phyloP scores from a whole-genome alignment of 2,888 invertebrate species.

The Doris montereyensis region DNA sequence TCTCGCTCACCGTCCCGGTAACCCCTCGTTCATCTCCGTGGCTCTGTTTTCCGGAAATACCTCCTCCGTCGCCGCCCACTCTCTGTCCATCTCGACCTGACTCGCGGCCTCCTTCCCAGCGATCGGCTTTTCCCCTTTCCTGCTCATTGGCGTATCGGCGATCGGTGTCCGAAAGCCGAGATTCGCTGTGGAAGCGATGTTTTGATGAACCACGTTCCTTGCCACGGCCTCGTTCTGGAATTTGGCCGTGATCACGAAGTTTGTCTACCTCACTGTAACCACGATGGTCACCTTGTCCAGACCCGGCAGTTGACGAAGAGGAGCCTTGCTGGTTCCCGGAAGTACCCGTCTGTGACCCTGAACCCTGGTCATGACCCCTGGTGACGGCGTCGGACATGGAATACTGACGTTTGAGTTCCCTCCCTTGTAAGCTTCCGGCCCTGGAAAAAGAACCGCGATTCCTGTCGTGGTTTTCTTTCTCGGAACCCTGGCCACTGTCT shows the following conservation, averaged over 20 bases:
- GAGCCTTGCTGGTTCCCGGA: slow-evolving; percentile 15
- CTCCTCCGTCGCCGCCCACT: too few species aligned
- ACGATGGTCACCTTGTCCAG: slow-evolving; percentile 27
- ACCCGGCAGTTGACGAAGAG: slow-evolving; percentile 35
- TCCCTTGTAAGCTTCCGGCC: slow-evolving; percentile 62
- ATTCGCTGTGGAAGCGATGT: slow-evolving; percentile 60
- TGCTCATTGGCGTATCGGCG: slow-evolving; percentile 53
- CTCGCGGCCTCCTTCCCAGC: neutral
- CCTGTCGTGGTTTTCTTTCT: slow-evolving; percentile 66
- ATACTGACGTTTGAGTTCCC: slow-evolving; percentile 67
- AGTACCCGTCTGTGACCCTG: neutral
- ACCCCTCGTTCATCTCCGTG: slow-evolving; percentile 11
- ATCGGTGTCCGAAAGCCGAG: slow-evolving; percentile 59
- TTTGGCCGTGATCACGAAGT: slow-evolving; percentile 51
- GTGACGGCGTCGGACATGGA: slow-evolving; percentile 64
- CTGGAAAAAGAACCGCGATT: slow-evolving; percentile 51
- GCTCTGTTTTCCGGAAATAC: neutral
- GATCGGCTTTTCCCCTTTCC: neutral
- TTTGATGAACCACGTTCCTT: slow-evolving; percentile 60
- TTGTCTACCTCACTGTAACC: slow-evolving; percentile 49
- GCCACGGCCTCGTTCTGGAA: slow-evolving; percentile 55
- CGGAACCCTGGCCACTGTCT: slow-evolving; percentile 63
- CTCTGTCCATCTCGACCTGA: too few species aligned
- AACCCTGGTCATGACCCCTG: slow-evolving; percentile 43
- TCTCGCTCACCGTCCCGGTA: slow-evolving; percentile 26